These are phyloP conservation scores for Spermophilus dauricus DNA, from an alignment of 2,113 vertebrate genomes.

Conservation along the genomic window DNA sequence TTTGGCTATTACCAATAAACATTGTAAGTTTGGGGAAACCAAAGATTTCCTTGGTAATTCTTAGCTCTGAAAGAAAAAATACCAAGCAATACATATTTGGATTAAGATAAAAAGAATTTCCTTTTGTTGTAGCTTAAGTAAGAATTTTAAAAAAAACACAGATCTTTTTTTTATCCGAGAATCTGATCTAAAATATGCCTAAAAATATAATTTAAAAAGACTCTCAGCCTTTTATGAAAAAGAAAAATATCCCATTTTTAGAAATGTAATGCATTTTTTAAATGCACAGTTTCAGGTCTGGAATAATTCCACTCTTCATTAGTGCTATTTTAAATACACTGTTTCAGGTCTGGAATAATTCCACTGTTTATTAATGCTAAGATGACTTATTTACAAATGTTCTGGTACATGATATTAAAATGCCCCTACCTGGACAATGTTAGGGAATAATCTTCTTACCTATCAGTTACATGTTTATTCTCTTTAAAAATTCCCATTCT, in stretches of 20 bases:
- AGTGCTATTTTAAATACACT: not conserved
- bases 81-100: slow-evolving; percentile 14
- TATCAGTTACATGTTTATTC: not conserved
- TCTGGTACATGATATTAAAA: not conserved
- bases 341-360: not conserved
- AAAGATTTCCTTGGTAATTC: slow-evolving; percentile 48
- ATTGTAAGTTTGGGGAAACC: slow-evolving; percentile 18
- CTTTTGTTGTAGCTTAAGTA: not conserved
- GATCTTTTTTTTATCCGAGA: slow-evolving; percentile 48
- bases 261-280: not conserved
- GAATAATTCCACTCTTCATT: not conserved
- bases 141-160: not conserved
- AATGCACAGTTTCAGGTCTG: not conserved
- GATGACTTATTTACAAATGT: not conserved
- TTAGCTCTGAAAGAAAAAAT: slow-evolving; percentile 44
- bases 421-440: not conserved
- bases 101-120: slow-evolving; percentile 41
- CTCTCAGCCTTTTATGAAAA: slow-evolving; percentile 31
- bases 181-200: slow-evolving; percentile 28
- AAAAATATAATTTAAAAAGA: slow-evolving; percentile 37
- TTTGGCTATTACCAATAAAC: not conserved
- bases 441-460: not conserved
- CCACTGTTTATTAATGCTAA: not conserved
- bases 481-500: not conserved
- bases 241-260: not conserved